These are phyloP conservation scores for Nomada flava DNA, from an alignment of 2,888 invertebrate species.

Conservation along the genomic window DNA sequence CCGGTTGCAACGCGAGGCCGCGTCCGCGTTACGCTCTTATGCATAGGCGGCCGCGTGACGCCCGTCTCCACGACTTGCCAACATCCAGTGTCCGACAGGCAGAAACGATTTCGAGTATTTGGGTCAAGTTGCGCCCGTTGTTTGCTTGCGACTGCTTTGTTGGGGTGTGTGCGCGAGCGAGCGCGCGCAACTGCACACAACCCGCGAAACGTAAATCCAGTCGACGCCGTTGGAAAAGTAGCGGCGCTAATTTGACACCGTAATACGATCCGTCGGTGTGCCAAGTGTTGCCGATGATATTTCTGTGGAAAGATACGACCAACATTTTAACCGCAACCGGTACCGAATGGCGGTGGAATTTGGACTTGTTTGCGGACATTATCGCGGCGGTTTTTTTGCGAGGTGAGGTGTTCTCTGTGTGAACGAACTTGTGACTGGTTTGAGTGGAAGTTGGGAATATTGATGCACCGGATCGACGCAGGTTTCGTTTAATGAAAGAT, in stretches of 20 bases:
- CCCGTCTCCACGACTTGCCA: constrained; percentile 61
- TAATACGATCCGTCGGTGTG: constrained; percentile 45
- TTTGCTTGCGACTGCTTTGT: constrained; percentile 51
- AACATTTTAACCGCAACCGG: not conserved
- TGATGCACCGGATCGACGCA: no score
- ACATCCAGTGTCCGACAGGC: constrained; percentile 61
- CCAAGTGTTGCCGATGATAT: constrained; percentile 43
- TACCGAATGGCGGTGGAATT: not conserved
- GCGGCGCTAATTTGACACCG: constrained; percentile 65
- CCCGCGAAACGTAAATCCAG: constrained; percentile 66
- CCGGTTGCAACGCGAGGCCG: constrained; percentile 29
- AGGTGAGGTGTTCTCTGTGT: not conserved
- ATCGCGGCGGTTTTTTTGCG: not conserved
- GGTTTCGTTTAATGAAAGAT: no score
- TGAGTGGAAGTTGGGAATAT: not conserved
- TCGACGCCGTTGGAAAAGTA: constrained; percentile 58
- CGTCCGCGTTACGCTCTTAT: constrained; percentile 37
- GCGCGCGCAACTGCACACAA: constrained; percentile 5
- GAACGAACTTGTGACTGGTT: not conserved
- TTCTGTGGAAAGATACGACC: constrained; percentile 39
- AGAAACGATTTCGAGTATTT: constrained; percentile 74
- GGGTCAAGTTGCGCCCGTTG: constrained; percentile 71
- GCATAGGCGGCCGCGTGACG: constrained; percentile 28
- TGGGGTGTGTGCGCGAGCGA: constrained; percentile 2
- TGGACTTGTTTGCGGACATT: not conserved